Evolutionary conservation across 2,888 invertebrate genomes (phyloP), one percentile per base, ranked within the genome.

Genomic region (Yponomeuta malinellus): DNA sequence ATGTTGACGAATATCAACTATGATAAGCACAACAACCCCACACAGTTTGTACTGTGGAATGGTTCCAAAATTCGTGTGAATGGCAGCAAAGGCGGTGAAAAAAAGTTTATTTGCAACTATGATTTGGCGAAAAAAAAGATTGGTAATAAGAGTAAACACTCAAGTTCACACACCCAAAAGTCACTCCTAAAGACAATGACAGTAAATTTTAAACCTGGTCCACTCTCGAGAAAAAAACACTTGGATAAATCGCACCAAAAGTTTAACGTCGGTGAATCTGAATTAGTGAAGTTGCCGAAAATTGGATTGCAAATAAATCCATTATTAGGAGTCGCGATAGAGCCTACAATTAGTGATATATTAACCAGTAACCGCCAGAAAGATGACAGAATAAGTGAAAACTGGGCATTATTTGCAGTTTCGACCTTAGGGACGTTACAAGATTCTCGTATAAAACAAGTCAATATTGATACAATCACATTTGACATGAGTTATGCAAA

Each of bases 401-500:
- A 91, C 74, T 93, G 93, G 88, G 92, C 93, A 1, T 88, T 93
- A 71, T 94, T 94, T 83, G 93, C 94, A 37, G 86, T 93, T 70
- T 89, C 93, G 23, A 90, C 90, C 65, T 76, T 94, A 73, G 37
- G 88, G 88, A 65, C 79, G 77, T 12, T 72, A 83, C 70, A 77
- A 81, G 72, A 77, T 15, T 65, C 29, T 15, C 10, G 31, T 65
- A 15, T 70, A 5, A 63, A 76, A 71, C 83, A 85, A 73, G 76
- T 79, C 59, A 79, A 79, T 71, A 75, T 73, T 72, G 76, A 81
- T 48, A 75, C 83, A 31, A 89, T 94, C 69, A 89, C 89, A 65
- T 95, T 95, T 82, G 86, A 93, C 71, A 83, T 95, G 74, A 88
- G 89, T 33, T 95, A 94, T 77, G 85, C 90, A 73, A 93, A 93